A percentile compares a stretch with the other conserved stretches of the same genome.
These are phyloP conservation scores for Xenopus petersii DNA, from an alignment of 2,797 vertebrate species.

Conservation along the genomic window DNA sequence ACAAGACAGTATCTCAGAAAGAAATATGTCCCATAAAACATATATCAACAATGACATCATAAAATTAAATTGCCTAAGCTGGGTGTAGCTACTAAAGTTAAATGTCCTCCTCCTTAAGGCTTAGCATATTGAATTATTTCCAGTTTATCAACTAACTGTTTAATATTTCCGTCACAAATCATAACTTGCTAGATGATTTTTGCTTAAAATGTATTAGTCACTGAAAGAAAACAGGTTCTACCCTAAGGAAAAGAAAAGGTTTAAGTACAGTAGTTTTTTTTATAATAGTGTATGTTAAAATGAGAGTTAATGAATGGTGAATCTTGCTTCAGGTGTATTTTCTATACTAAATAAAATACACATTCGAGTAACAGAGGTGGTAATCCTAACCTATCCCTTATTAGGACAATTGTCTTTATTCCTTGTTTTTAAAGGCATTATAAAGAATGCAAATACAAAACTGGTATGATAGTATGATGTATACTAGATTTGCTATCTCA, in stretches of 20 bases:
- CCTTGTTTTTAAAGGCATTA: neutral
- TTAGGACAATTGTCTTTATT: neutral
- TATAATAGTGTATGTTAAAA: no score
- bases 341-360: neutral
- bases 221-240: neutral
- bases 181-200: conserved; percentile 1
- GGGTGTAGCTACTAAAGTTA: conserved; percentile 21
- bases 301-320: no score
- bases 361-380: neutral
- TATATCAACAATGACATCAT: conserved; percentile 38
- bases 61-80: conserved; percentile 11
- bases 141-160: conserved; percentile 35
- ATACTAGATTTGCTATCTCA: no score
- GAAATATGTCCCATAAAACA: neutral
- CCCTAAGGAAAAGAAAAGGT: neutral
- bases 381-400: neutral
- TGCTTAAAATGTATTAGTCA: conserved; percentile 7
- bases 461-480: no score
- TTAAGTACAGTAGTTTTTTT: neutral
- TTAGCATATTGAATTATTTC: conserved; percentile 27
- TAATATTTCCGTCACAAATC: conserved; percentile 32
- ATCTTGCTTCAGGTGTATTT: no score
- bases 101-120: conserved; percentile 8
- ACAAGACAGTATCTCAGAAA: no score
- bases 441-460: no score